Conservation (phyloP, 2,113 vertebrate species). For the Suricata suricatta region DNA sequence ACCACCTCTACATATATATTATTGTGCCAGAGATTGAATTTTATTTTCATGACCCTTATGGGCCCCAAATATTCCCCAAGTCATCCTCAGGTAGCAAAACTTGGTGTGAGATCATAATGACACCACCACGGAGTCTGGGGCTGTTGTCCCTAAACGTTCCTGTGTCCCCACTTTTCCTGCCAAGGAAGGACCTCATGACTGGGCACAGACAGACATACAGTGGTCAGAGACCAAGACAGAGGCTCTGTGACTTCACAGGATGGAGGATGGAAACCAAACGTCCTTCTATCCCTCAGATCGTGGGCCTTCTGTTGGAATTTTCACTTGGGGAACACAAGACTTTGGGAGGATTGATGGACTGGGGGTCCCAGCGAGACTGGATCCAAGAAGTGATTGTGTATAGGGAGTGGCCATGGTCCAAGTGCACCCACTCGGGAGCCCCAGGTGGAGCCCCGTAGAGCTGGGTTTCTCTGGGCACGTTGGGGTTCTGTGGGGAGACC, state of each 20-base stretch:
- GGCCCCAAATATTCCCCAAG: not conserved
- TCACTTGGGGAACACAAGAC: not conserved
- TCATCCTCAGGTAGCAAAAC: not conserved
- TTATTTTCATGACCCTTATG: not conserved
- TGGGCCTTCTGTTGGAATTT: not conserved
- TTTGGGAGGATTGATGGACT: not conserved
- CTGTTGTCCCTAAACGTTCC: not conserved
- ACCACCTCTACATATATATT: not conserved
- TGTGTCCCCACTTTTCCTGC: not conserved
- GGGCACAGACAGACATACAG: not conserved
- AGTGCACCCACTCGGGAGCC: not conserved
- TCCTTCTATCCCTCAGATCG: not conserved
- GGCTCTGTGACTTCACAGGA: not conserved
- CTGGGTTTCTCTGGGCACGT: not conserved
- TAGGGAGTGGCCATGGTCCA: not conserved
- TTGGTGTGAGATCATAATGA: not conserved
- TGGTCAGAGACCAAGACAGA: not conserved
- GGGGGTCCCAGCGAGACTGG: not conserved
- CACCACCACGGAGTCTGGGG: not conserved
- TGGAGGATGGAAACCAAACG: not conserved
- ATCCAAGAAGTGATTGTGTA: not conserved
- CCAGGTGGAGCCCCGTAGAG: fast-evolving
- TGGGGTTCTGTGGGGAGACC: not conserved
- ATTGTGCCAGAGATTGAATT: not conserved
- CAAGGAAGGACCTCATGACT: not conserved